Percentiles rank a stretch among this genome's conserved stretches.
These are phyloP conservation scores for Chironomus striatipennis DNA, from an alignment of 1,140 invertebrate species.

Conservation along the genomic window DNA sequence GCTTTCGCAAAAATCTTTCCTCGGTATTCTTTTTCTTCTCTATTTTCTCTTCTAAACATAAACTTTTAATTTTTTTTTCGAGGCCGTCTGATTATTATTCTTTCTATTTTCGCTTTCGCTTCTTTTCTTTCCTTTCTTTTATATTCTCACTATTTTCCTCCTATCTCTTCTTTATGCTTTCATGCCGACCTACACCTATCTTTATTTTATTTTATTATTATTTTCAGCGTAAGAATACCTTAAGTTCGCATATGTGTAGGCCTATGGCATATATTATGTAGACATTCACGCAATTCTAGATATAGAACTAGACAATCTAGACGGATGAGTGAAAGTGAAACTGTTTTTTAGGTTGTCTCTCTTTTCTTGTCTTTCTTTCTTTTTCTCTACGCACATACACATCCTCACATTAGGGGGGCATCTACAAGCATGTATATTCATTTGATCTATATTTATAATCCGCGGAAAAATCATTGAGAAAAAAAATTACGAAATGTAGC, in stretches of 20 bases:
- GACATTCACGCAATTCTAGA: not conserved
- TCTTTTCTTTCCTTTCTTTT: not conserved
- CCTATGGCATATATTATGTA: slow-evolving; percentile 7
- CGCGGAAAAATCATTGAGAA: too few species aligned
- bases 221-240: too few species aligned
- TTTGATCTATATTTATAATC: too few species aligned
- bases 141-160: too few species aligned
- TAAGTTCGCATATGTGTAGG: too few species aligned
- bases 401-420: not conserved
- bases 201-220: too few species aligned
- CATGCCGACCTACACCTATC: not conserved
- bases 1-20: not conserved
- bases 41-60: slow-evolving; percentile 14
- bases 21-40: not conserved
- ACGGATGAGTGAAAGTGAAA: slow-evolving; percentile 4
- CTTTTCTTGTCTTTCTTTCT: not conserved
- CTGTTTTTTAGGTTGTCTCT: not conserved
- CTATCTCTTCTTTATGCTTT: too few species aligned
- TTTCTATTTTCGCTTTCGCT: not conserved
- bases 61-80: not conserved
- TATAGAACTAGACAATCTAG: not conserved
- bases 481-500: not conserved
- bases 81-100: not conserved
- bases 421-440: too few species aligned
- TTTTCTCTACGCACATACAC: not conserved